A percentile compares a stretch with the other conserved stretches of the same genome.
Evolutionary conservation across 53 echinoderm and acorn worm genomes (phyloP).

Genomic region (Antedon mediterranea): DNA sequence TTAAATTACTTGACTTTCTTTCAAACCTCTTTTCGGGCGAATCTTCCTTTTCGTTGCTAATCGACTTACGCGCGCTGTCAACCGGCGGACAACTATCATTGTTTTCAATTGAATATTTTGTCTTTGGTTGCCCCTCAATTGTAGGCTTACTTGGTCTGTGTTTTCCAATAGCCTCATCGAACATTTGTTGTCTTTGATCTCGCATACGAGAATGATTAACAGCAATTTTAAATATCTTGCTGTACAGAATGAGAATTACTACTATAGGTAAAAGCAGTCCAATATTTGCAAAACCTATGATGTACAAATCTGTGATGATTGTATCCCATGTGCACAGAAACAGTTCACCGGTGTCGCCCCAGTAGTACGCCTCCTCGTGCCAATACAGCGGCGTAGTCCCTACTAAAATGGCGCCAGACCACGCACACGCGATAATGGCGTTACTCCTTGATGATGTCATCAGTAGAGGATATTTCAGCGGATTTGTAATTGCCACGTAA

Average conservation of each 20-base stretch:
- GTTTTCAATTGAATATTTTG: too few relatives aligned
- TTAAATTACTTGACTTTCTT: neutral
- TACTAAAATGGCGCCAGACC: conserved; percentile 5
- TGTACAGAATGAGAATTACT: conserved; percentile 5
- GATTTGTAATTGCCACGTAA: conserved; percentile 16
- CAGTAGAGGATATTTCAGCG: conserved; percentile 7
- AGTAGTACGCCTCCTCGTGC: conserved; percentile 7
- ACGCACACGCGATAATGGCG: neutral
- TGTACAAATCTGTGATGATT: conserved; percentile 13
- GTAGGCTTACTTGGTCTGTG: neutral
- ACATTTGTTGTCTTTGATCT: neutral
- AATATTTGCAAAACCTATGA: conserved; percentile 6
- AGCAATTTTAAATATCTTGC: conserved; percentile 18
- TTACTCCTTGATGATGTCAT: conserved; percentile 14
- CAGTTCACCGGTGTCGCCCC: neutral
- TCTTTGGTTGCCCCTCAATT: too few relatives aligned
- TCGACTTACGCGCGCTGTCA: too few relatives aligned
- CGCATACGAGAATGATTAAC: conserved; percentile 7
- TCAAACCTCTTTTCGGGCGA: neutral
- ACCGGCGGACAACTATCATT: too few relatives aligned
- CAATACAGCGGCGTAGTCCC: conserved; percentile 14
- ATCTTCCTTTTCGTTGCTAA: neutral
- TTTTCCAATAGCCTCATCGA: neutral
- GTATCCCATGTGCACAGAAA: conserved; percentile 17
- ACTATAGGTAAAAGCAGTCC: conserved; percentile 6